phyloP scores from a whole-genome alignment of 2,888 invertebrate species.

The Diaphora mendica region DNA sequence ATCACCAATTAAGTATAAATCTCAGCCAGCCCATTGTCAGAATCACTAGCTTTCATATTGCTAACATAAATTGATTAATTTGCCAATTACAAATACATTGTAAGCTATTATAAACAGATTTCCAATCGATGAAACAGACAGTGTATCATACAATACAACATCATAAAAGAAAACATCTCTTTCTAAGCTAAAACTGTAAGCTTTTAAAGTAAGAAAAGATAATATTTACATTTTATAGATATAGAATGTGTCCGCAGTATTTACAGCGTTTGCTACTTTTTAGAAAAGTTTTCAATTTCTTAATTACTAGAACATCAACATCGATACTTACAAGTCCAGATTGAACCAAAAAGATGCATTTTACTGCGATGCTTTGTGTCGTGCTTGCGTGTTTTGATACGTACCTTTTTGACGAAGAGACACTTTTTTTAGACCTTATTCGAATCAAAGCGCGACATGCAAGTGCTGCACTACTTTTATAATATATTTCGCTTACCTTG shows the following conservation, averaged over 20 bases:
- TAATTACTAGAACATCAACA: conserved; percentile 34
- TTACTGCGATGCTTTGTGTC: conserved; percentile 36
- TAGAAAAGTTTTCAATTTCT: neutral
- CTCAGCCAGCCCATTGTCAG: neutral
- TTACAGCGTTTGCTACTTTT: conserved; percentile 71
- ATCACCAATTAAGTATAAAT: neutral
- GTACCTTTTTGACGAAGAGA: conserved; percentile 56
- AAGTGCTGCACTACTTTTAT: conserved; percentile 57
- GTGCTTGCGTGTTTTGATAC: conserved; percentile 57
- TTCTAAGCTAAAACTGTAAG: conserved; percentile 57
- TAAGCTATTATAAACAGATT: neutral
- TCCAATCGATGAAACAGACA: conserved; percentile 3
- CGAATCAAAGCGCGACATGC: conserved; percentile 57
- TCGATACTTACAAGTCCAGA: conserved; percentile 53
- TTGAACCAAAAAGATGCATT: conserved; percentile 16
- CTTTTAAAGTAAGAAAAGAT: conserved; percentile 56
- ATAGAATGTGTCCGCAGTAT: conserved; percentile 62
- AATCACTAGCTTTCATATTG: neutral
- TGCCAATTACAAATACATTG: neutral
- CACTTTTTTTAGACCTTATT: conserved; percentile 37
- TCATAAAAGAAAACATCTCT: conserved; percentile 29
- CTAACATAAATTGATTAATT: neutral
- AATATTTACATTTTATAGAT: conserved; percentile 56
- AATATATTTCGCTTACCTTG: conserved; percentile 70
- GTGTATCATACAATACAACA: conserved; percentile 19